These are phyloP conservation scores for Patiria pectinifera DNA, from an alignment of 53 echinoderm and acorn worm species.

Conservation along the genomic window DNA sequence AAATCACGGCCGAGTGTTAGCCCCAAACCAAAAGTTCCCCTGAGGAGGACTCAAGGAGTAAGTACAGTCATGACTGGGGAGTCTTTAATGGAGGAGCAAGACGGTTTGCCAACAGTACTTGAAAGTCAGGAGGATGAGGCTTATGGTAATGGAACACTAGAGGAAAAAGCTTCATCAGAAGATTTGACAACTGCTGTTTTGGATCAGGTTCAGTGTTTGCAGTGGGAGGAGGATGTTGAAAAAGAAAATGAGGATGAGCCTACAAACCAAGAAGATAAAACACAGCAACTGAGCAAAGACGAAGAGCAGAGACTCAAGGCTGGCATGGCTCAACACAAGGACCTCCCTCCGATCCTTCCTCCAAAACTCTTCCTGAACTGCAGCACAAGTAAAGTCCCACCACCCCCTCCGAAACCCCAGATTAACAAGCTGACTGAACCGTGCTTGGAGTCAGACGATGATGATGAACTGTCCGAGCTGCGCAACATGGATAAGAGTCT, in stretches of 20 bases:
- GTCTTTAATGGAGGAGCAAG: conserved; percentile 13
- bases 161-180: conserved; percentile 43
- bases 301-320: conserved; percentile 45
- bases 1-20: conserved; percentile 19
- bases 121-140: conserved; percentile 50
- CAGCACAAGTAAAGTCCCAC: conserved; percentile 50
- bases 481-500: conserved; percentile 64
- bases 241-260: conserved; percentile 24
- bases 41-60: conserved; percentile 37
- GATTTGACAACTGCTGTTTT: conserved; percentile 43
- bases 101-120: conserved; percentile 48
- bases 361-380: conserved; percentile 51
- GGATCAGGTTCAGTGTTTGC: conserved; percentile 53
- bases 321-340: conserved; percentile 49
- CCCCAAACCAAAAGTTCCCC: conserved; percentile 37
- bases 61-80: conserved; percentile 6
- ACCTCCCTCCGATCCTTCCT: conserved; percentile 52
- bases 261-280: neutral
- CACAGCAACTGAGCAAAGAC: neutral
- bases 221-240: conserved; percentile 50
- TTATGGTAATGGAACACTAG: neutral
- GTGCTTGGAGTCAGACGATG: conserved; percentile 36
- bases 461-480: conserved; percentile 51
- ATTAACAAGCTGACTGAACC: conserved; percentile 45
- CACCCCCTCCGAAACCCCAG: conserved; percentile 37